These are phyloP conservation scores for Odocoileus virginianus DNA, from an alignment of 2,113 vertebrate species.

Conservation along the genomic window DNA sequence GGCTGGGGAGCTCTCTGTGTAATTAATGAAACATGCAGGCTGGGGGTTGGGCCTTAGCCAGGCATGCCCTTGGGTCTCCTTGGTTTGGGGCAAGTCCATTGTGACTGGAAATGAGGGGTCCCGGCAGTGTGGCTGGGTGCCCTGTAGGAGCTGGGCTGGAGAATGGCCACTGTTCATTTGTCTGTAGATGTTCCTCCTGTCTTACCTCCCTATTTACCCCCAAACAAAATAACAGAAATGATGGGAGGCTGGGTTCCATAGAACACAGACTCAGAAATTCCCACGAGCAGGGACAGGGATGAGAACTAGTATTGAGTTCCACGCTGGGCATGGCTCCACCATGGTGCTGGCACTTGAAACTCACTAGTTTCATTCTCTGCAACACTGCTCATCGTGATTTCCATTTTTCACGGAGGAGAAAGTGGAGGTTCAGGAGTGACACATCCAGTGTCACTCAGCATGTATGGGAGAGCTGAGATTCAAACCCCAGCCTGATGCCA, in stretches of 20 bases:
- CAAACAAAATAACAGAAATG: background rate
- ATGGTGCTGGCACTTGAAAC: background rate
- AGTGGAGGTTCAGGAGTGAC: background rate
- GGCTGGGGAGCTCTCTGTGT: background rate
- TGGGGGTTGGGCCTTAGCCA: background rate
- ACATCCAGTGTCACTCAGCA: background rate
- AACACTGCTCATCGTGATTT: background rate
- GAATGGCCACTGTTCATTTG: background rate
- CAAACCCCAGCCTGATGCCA: background rate
- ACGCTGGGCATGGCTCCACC: background rate
- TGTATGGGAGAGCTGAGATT: background rate
- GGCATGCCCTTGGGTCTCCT: background rate
- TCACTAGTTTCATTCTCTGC: background rate
- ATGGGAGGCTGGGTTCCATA: background rate
- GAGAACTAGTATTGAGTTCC: rapidly evolving
- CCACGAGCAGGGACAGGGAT: background rate
- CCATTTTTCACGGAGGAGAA: background rate
- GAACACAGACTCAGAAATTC: background rate
- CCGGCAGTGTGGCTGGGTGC: background rate
- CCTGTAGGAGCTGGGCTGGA: background rate
- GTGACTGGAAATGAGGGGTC: background rate
- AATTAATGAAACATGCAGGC: background rate
- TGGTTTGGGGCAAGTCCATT: background rate
- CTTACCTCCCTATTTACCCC: background rate
- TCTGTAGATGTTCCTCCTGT: background rate